Conservation (phyloP, 2,888 invertebrate genomes). For the Stenichneumon culpator region DNA sequence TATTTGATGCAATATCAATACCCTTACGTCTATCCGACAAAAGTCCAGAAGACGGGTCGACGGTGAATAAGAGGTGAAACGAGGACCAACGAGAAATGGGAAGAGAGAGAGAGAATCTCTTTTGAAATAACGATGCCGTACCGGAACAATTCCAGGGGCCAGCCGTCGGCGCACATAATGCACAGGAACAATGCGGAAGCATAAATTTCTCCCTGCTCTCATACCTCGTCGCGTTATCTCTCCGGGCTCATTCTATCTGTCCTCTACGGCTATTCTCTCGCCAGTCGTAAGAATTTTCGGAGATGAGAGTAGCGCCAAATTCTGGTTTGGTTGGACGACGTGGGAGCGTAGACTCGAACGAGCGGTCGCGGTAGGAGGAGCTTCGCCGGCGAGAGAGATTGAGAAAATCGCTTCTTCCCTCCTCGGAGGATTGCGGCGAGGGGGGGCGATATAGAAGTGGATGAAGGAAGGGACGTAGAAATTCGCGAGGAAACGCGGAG, state of each 20-base stretch:
- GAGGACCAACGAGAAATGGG: slow-evolving; percentile 51
- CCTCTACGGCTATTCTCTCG: slow-evolving; percentile 41
- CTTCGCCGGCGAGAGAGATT: slow-evolving; percentile 63
- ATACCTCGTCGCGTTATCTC: slow-evolving; percentile 59
- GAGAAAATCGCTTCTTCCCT: slow-evolving; percentile 68
- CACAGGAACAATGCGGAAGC: slow-evolving; percentile 72
- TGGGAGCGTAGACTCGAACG: slow-evolving; percentile 19
- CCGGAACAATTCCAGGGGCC: slow-evolving; percentile 70
- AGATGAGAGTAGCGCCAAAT: slow-evolving; percentile 57
- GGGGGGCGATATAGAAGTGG: slow-evolving; percentile 18
- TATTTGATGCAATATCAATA: slow-evolving; percentile 67
- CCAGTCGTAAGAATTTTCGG: slow-evolving; percentile 66
- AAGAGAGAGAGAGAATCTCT: slow-evolving; percentile 44
- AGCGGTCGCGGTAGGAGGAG: slow-evolving; percentile 47
- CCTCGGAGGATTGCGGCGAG: slow-evolving; percentile 60
- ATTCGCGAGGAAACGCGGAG: slow-evolving; percentile 27
- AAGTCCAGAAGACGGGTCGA: slow-evolving; percentile 46
- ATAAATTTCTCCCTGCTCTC: slow-evolving; percentile 70
- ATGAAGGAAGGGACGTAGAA: slow-evolving; percentile 17
- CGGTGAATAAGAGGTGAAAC: slow-evolving; percentile 55
- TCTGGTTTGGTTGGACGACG: slow-evolving; percentile 50
- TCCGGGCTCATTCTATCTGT: slow-evolving; percentile 45
- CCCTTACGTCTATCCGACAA: slow-evolving; percentile 48
- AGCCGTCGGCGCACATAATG: slow-evolving; percentile 70
- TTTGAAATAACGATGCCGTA: slow-evolving; percentile 69